These are phyloP conservation scores for Drosophila mulleri DNA, from an alignment of 2,888 invertebrate genomes.

Conservation along the genomic window DNA sequence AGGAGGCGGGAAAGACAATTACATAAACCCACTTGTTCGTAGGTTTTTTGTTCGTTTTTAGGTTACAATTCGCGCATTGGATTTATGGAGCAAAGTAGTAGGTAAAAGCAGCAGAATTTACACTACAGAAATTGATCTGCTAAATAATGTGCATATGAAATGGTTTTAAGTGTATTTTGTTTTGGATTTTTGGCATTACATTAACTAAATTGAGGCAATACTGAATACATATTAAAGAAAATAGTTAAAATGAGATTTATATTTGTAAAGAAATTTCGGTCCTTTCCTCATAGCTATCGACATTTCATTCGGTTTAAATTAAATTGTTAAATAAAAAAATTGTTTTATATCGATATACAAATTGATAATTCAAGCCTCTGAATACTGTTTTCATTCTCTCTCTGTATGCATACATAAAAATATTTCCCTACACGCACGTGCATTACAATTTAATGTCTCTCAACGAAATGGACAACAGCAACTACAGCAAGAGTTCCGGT, in stretches of 20 bases:
- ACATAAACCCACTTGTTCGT: constrained; percentile 28
- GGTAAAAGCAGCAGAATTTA: constrained; percentile 12
- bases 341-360: not conserved
- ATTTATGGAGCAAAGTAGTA: constrained; percentile 43
- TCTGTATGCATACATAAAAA: constrained; percentile 1
- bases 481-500: not conserved
- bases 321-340: no score
- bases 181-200: not conserved
- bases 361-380: not conserved
- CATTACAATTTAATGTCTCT: constrained; percentile 4
- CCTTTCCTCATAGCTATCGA: no score
- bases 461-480: constrained; percentile 25
- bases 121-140: constrained; percentile 1
- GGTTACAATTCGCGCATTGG: constrained; percentile 38
- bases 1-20: not conserved
- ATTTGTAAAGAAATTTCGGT: no score
- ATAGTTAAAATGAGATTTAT: no score
- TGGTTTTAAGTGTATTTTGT: not conserved
- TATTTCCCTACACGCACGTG: not conserved
- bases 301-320: no score
- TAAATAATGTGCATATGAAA: not conserved
- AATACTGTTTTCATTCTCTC: not conserved
- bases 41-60: constrained; percentile 27
- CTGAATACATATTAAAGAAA: no score
- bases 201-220: not conserved